Base-by-base conservation (phyloP, 2,113 vertebrate genomes). In the Salvelinus alpinus region DNA sequence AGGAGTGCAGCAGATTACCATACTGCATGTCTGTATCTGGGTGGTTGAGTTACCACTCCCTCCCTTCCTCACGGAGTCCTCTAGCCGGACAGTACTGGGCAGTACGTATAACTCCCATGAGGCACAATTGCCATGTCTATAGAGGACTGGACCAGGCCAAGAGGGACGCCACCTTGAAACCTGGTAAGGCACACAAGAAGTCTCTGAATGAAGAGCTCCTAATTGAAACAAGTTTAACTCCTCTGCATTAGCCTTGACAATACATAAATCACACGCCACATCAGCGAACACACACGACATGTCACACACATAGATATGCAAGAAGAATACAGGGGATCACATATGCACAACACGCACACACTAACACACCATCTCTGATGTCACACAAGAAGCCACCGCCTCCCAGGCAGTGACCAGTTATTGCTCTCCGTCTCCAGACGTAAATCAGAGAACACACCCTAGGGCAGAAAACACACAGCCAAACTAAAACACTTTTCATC, bases 1-100 rank as follows among this genome's bases (percentile, higher is more conserved):
- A 91, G 80, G 84, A 91, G 90, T 88, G 90, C 81, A 79, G 84
- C 76, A 82, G 85, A 93, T 91, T 91, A 92, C 62, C 47, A 79
- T 78, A 92, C 68, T 47, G 81, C 79, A 72, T 77, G 14, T 80
- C 38, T 44, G 8, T 72, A 44, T 72, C 65, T 64, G 13, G 11
- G 8, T 44, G n/a, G 9, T 4, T 31, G 72, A 71, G 70, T 73
- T 67, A 80, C 85, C 82, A 80, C 84, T 87, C 88, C 66, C 62
- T 79, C 83, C 66, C 70, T 5, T 14, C 83, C 80, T 83, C 27
- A 85, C 16, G 16, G 82, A 79, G 72, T 64, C 71, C 83, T 84
- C 20, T 59, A 59, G 54, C 14, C 13, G 3, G 20, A 14, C 54
- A 14, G 11, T 7, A 18, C 14, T 59, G 16, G 4, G 4, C 54